Percentiles rank a stretch among this genome's conserved stretches.
Evolutionary conservation across 2,113 vertebrate genomes (phyloP).

Genomic region (Tamias sibiricus): DNA sequence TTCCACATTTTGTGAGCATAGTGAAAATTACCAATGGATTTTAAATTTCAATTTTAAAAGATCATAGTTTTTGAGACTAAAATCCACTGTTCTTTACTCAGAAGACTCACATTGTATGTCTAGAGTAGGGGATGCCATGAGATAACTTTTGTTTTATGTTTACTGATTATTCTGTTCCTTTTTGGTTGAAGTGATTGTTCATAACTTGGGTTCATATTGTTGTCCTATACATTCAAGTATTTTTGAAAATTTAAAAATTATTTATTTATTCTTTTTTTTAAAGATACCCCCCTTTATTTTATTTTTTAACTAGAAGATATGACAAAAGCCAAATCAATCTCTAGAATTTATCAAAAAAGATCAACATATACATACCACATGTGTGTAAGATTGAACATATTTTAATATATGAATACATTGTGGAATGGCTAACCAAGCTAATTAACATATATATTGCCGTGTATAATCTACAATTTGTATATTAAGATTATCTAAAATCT

Average conservation of each 20-base stretch:
- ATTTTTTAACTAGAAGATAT: too few species aligned
- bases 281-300: too few species aligned
- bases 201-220: background rate
- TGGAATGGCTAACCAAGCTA: background rate
- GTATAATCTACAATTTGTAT: background rate
- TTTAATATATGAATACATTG: background rate
- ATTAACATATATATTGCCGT: background rate
- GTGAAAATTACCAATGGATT: slow-evolving; percentile 11
- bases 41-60: background rate
- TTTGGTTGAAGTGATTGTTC: background rate
- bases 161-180: background rate
- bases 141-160: background rate
- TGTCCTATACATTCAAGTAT: background rate
- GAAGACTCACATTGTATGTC: background rate
- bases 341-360: too few species aligned
- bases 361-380: too few species aligned
- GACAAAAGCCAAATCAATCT: too few species aligned
- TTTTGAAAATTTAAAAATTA: background rate
- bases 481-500: background rate
- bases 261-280: background rate
- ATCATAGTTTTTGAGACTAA: background rate
- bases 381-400: background rate
- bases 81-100: background rate
- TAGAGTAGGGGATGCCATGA: background rate
- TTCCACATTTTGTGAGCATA: background rate